Evolutionary conservation across 2,113 vertebrate genomes (phyloP).

Genomic region (Alaudala cheleensis): DNA sequence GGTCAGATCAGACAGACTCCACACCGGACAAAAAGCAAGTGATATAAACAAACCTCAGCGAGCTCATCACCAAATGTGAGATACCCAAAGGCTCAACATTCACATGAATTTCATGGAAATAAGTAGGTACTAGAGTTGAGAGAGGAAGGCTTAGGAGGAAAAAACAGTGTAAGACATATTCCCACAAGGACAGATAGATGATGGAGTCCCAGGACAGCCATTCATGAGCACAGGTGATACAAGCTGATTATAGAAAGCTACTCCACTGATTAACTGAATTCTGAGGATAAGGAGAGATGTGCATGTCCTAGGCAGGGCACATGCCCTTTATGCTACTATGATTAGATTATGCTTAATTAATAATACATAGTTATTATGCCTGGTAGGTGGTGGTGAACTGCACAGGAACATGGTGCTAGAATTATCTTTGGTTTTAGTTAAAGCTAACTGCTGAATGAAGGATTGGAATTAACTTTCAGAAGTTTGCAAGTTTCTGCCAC

Average conservation of each 20-base stretch:
- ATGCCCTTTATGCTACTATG: background rate
- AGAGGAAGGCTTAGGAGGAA: background rate
- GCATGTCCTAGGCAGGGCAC: background rate
- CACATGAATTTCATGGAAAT: background rate
- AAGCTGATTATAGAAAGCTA: background rate
- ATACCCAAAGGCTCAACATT: background rate
- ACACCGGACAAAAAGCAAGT: background rate
- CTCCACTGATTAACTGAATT: background rate
- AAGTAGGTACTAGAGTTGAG: background rate
- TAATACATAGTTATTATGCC: background rate
- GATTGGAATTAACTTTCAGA: background rate
- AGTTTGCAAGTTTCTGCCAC: background rate
- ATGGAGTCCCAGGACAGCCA: background rate
- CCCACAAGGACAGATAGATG: fast-evolving
- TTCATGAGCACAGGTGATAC: background rate
- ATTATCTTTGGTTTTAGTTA: background rate
- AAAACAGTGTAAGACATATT: background rate
- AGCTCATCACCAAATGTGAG: background rate
- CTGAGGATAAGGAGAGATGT: background rate
- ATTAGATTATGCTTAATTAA: background rate
- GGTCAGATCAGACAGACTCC: background rate
- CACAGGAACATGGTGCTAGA: background rate
- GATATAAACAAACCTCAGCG: fast-evolving
- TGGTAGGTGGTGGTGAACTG: background rate
- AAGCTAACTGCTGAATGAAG: background rate